Evolutionary conservation across 2,888 invertebrate genomes (phyloP).

Genomic region (Creontiades dilutus): DNA sequence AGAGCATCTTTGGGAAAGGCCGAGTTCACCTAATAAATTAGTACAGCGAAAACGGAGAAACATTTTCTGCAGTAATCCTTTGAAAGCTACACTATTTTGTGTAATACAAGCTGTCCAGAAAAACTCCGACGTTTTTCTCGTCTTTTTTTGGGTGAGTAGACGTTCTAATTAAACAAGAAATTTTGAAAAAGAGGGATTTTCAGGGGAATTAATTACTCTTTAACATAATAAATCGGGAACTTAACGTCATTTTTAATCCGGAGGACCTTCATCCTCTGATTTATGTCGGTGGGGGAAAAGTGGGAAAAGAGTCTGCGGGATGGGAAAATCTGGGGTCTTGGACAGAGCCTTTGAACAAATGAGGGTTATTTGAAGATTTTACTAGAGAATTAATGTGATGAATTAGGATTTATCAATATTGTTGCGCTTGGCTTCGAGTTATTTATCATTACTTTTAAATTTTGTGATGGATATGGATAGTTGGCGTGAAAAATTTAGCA

Average conservation of each 20-base stretch:
- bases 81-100: neutral
- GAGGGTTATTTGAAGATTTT: too few relatives aligned
- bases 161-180: neutral
- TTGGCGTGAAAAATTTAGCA: too few relatives aligned
- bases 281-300: neutral
- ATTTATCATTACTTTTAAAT: too few relatives aligned
- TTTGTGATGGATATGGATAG: too few relatives aligned
- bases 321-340: neutral
- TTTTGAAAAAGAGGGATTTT: slow-evolving; percentile 10
- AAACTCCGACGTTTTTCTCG: neutral
- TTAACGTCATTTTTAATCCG: slow-evolving; percentile 34
- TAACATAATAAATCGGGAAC: slow-evolving; percentile 43
- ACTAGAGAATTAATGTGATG: neutral
- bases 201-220: slow-evolving; percentile 6
- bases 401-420: neutral
- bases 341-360: neutral
- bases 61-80: slow-evolving; percentile 3
- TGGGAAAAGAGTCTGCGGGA: neutral
- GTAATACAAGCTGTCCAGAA: neutral
- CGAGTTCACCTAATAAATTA: slow-evolving; percentile 20
- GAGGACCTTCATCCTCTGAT: neutral
- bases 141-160: neutral
- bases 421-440: too few relatives aligned
- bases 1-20: neutral
- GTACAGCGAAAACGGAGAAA: neutral